Percentiles rank a stretch among this genome's conserved stretches.
phyloP scores from a whole-genome alignment of 2,113 vertebrate genomes.

The Verasper variegatus region DNA sequence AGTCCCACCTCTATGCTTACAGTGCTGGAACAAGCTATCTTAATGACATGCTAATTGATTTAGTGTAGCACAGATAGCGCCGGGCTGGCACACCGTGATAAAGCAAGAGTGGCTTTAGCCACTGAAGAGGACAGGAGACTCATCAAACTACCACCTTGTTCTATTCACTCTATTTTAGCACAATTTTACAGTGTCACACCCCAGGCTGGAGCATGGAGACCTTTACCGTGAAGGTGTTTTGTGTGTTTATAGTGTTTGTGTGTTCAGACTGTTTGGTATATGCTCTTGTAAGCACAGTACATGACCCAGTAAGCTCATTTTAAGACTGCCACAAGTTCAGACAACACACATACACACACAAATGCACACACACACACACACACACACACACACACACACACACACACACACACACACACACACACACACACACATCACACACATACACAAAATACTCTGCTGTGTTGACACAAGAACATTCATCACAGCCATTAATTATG shows the following conservation, averaged over 20 bases:
- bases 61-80: conserved; percentile 75
- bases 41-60: conserved; percentile 86
- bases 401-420: conserved; percentile 28
- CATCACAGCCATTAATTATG: conserved; percentile 80
- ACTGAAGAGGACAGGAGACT: conserved; percentile 68
- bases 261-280: conserved; percentile 4
- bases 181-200: conserved; percentile 61
- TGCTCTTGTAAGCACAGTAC: conserved; percentile 26
- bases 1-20: conserved; percentile 68
- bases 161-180: conserved; percentile 66
- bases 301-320: conserved; percentile 47
- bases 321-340: conserved; percentile 40
- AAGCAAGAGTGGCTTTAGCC: conserved; percentile 65
- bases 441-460: background rate
- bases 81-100: conserved; percentile 77
- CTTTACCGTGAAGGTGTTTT: conserved; percentile 45
- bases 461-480: conserved; percentile 60
- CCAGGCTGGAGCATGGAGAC: conserved; percentile 57
- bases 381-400: conserved; percentile 19
- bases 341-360: conserved; percentile 20
- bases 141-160: conserved; percentile 57
- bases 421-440: conserved; percentile 6
- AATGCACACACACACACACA: conserved; percentile 19
- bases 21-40: conserved; percentile 80
- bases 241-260: conserved; percentile 27